Base-by-base conservation (phyloP, 2,888 invertebrate species). In the Aphidius colemani region DNA sequence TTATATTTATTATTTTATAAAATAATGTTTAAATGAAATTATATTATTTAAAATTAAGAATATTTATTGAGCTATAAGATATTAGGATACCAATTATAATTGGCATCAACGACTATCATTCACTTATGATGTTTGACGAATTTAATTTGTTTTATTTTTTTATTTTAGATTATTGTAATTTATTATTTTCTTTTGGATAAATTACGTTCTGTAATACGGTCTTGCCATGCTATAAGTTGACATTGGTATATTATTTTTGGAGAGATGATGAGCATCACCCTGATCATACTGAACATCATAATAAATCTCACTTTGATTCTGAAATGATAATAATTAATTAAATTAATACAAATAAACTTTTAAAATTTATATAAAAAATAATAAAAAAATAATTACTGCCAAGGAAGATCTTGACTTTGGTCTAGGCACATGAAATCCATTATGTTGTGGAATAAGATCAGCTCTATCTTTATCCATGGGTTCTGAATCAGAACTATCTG, bases 301-400 rank as follows among this genome's bases (percentile, higher is more conserved):
- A 82, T 95, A 94, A 72, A 94, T 94, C 59, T 93, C 93, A 71
- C 91, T 93, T 85, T 94, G 94, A 82, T 94, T 93, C 94, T 94
- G 84, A 61, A 85, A 85, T 71, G 62, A 44, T 3, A 57, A 56
- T 53, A 30, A 30, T 30, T 30, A 30, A 30, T 30, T 2, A 30
- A 30, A 30, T 39, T 44, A 50, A 7, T 56, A 57, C 1, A 11
- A 13, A 46, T n/a, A 30, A 30, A 30, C 5, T 5, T 30, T 30
- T 30, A 30, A 30, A 30, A 30, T 30, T 5, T 5, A 30, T 30
- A 4, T 30, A 30, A 3, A 40, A 59, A 46, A 61, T 30, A 48
- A 30, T 44, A 66, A 53, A 66, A 50, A 44, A 40, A 11, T 7
- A 11, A 59, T 83, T 80, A 88, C 88, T 66, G 88, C 87, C 70